Percentiles rank a stretch among this genome's conserved stretches.
Conservation (phyloP, 2,113 vertebrate genomes). For the Oceanodroma tethys region DNA sequence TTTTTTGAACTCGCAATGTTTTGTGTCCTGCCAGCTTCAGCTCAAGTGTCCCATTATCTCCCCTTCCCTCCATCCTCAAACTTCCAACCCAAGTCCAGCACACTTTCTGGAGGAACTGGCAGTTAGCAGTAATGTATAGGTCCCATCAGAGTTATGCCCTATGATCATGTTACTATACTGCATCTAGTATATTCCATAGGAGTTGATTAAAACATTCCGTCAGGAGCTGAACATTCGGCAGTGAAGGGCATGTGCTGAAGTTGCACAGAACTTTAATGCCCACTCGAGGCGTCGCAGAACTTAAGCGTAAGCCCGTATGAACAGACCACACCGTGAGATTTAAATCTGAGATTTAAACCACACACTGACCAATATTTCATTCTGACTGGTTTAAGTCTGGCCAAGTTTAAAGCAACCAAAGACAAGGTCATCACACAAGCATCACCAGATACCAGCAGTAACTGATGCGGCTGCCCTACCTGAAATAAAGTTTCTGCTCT, state of each 20-base stretch:
- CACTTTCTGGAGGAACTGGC: background rate
- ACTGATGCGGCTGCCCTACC: rapidly evolving
- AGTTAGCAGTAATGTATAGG: rapidly evolving
- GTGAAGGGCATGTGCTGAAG: too few relatives aligned
- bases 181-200: background rate
- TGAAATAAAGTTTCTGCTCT: background rate
- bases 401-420: background rate
- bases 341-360: background rate
- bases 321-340: background rate
- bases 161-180: rapidly evolving
- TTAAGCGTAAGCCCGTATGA: background rate
- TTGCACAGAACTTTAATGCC: background rate
- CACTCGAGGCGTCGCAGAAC: rapidly evolving
- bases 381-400: background rate
- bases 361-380: background rate
- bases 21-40: background rate
- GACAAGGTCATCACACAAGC: background rate
- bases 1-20: rapidly evolving
- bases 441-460: background rate
- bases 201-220: background rate
- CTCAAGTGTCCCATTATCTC: background rate
- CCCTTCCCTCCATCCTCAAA: background rate
- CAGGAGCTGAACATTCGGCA: background rate
- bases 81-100: background rate
- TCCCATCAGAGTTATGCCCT: rapidly evolving